phyloP scores from a whole-genome alignment of 37 sponge, comb jelly and placozoan species.

The Axinella damicornis region DNA sequence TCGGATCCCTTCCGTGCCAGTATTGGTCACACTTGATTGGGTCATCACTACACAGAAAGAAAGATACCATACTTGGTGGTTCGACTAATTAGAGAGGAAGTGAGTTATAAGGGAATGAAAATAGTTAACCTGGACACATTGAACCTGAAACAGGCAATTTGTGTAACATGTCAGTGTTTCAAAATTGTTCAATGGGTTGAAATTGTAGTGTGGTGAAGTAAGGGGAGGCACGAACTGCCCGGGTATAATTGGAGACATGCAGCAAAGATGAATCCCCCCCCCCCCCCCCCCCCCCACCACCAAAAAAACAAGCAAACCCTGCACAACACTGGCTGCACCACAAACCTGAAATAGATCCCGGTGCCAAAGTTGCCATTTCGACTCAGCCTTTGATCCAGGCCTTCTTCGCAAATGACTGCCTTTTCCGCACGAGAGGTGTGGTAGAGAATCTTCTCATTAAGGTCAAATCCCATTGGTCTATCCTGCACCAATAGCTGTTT shows the following conservation, averaged over 20 bases:
- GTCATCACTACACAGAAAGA: conserved; percentile 63
- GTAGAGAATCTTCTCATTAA: conserved; percentile 66
- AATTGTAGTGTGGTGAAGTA: no score
- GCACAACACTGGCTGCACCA: neutral
- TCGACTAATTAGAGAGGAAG: no score
- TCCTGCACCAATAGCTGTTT: conserved; percentile 49
- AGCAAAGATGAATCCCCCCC: no score
- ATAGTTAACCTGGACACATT: no score
- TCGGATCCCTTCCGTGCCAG: neutral
- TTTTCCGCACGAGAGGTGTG: conserved; percentile 57
- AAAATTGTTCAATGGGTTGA: no score
- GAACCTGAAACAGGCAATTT: no score
- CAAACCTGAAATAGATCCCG: conserved; percentile 89
- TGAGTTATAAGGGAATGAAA: no score
- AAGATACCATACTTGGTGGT: no score
- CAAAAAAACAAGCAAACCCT: neutral
- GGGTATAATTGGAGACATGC: no score
- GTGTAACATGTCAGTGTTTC: no score
- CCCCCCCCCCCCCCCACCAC: no score
- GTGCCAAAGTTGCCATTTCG: conserved; percentile 70
- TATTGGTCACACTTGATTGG: conserved; percentile 77
- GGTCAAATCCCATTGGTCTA: conserved; percentile 17
- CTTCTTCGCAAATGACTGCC: conserved; percentile 76
- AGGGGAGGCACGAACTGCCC: no score
- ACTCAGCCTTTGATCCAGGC: conserved; percentile 75